Conservation (phyloP, 2,797 vertebrate genomes). For the Phrynocephalus vlangalii region DNA sequence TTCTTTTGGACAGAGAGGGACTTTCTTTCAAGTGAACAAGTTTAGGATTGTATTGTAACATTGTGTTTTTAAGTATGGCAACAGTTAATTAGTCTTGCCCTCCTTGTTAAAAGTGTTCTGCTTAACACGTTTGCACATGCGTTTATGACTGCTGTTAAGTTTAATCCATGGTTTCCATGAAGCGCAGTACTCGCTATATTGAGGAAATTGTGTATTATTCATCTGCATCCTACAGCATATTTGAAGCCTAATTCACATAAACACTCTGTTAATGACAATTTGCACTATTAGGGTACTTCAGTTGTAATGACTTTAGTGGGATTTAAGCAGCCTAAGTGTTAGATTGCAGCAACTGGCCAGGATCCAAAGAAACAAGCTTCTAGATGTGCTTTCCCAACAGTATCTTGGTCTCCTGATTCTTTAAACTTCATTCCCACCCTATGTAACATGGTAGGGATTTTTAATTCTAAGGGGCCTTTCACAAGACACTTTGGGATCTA, state of each 20-base stretch:
- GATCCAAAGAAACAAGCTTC: not conserved
- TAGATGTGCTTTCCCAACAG: not conserved
- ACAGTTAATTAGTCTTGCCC: not conserved
- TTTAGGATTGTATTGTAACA: not conserved
- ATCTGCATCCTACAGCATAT: not conserved
- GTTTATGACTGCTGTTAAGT: not conserved
- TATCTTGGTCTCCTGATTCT: not conserved
- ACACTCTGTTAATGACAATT: not conserved
- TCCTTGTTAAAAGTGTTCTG: not conserved
- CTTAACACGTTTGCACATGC: not conserved
- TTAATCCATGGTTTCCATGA: not conserved
- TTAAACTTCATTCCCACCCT: not conserved
- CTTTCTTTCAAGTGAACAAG: not conserved
- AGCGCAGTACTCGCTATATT: not conserved
- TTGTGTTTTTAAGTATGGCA: not conserved
- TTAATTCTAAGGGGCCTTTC: not conserved
- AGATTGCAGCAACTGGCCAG: not conserved
- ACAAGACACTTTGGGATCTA: not conserved
- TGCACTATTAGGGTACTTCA: constrained; percentile 1
- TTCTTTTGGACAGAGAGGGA: not conserved
- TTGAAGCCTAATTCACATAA: not conserved
- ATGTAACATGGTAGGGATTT: not conserved
- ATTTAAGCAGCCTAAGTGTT: not conserved
- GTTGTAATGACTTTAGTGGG: not conserved
- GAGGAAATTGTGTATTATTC: not conserved